A percentile compares a stretch with the other conserved stretches of the same genome.
Evolutionary conservation across 2,888 invertebrate genomes (phyloP).

Genomic region (Trissonchulus latispiculum): DNA sequence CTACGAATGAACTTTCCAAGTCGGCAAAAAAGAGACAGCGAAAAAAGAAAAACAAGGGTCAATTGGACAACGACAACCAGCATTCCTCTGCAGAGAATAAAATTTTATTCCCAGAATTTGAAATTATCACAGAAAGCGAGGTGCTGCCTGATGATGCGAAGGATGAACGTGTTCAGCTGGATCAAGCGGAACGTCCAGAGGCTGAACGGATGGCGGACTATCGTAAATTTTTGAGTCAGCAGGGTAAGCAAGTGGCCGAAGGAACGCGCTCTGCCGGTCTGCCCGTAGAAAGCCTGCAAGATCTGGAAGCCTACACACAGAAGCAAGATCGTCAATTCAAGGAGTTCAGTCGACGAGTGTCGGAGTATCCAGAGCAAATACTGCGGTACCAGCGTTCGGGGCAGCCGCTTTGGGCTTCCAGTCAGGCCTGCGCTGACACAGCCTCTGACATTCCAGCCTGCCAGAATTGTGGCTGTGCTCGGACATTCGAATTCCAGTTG

Average conservation of each 20-base stretch:
- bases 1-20: no score
- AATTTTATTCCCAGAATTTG: slow-evolving; percentile 48
- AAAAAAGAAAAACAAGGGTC: no score
- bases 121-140: slow-evolving; percentile 43
- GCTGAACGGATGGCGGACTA: slow-evolving; percentile 52
- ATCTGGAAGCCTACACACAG: slow-evolving; percentile 26
- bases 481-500: slow-evolving; percentile 86
- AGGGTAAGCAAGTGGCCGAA: slow-evolving; percentile 23
- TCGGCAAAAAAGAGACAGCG: no score
- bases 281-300: slow-evolving; percentile 28
- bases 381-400: slow-evolving; percentile 32
- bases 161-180: no score
- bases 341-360: slow-evolving; percentile 62
- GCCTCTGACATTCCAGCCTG: slow-evolving; percentile 54
- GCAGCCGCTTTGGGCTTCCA: background rate
- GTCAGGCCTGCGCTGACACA: background rate
- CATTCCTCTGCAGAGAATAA: no score
- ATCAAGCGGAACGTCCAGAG: slow-evolving; percentile 27
- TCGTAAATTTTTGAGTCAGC: slow-evolving; percentile 47
- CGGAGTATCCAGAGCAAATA: slow-evolving; percentile 65
- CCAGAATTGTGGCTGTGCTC: slow-evolving; percentile 61
- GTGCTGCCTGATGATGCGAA: slow-evolving; percentile 21
- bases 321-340: slow-evolving; percentile 66
- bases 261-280: slow-evolving; percentile 25
- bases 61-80: no score